phyloP scores from a whole-genome alignment of 2,888 invertebrate species.

The Eristalis pertinax region DNA sequence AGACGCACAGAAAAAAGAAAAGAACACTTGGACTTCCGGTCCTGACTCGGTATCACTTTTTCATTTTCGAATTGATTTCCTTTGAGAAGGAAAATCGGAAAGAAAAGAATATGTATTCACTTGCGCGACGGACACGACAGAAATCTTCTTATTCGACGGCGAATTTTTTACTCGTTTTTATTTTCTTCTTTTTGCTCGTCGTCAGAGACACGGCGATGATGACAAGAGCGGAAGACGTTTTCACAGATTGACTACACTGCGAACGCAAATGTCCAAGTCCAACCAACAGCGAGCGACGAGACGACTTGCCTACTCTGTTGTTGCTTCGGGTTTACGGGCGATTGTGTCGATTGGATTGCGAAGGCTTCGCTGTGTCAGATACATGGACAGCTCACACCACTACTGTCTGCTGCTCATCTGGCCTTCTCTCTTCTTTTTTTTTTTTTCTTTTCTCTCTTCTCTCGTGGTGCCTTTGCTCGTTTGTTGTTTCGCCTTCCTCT shows the following conservation, averaged over 20 bases:
- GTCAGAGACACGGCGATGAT: background rate
- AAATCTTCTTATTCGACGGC: background rate
- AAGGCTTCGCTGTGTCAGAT: background rate
- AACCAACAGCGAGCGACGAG: conserved; percentile 12
- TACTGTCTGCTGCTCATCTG: background rate
- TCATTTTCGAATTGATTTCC: conserved; percentile 12
- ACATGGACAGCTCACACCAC: background rate
- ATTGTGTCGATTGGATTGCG: conserved; percentile 8
- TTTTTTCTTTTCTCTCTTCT: background rate
- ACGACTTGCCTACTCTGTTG: conserved; percentile 15
- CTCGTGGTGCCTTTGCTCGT: background rate
- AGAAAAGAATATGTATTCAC: background rate
- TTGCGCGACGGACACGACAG: conserved; percentile 18
- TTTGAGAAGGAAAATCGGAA: background rate
- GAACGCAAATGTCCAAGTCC: background rate
- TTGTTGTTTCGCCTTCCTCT: background rate
- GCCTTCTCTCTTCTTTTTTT: background rate
- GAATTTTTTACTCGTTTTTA: background rate
- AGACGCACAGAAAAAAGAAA: background rate
- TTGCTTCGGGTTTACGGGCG: conserved; percentile 30
- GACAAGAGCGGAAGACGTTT: conserved; percentile 64
- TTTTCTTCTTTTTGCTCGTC: background rate
- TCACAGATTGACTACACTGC: conserved; percentile 51
- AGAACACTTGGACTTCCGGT: conserved; percentile 35
- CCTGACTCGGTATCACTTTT: conserved; percentile 2